These are phyloP conservation scores for Procambarus virginalis DNA, from an alignment of 1,140 invertebrate species.

Conservation along the genomic window DNA sequence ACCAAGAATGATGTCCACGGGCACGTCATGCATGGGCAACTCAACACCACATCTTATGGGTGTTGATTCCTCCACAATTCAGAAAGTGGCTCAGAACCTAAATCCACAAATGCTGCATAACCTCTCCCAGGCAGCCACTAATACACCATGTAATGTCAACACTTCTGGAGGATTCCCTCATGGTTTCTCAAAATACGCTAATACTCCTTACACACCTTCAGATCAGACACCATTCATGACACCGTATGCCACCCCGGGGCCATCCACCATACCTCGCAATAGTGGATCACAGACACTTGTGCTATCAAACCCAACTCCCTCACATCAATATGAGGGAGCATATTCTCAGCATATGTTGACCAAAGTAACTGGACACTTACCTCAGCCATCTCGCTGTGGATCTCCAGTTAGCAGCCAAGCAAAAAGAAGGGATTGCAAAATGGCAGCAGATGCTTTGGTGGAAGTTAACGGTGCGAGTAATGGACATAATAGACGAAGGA, in stretches of 20 bases:
- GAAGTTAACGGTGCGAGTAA: no score
- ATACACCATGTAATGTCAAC: conserved; percentile 71
- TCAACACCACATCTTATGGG: conserved; percentile 71
- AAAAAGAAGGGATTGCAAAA: no score
- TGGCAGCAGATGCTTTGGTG: no score
- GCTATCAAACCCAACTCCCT: conserved; percentile 42
- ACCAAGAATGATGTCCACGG: conserved; percentile 79
- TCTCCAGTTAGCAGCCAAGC: conserved; percentile 69
- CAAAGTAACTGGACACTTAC: conserved; percentile 6
- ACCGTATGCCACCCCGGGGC: conserved; percentile 79
- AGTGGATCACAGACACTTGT: conserved; percentile 61
- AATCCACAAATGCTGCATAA: conserved; percentile 84
- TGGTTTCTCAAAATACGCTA: conserved; percentile 64
- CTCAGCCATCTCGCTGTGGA: conserved; percentile 39
- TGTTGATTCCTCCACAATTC: conserved; percentile 72
- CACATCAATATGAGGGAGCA: background rate
- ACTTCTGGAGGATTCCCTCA: conserved; percentile 72
- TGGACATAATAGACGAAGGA: no score
- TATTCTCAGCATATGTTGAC: no score
- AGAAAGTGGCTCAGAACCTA: conserved; percentile 83
- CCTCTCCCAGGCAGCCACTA: conserved; percentile 78
- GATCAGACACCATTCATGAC: conserved; percentile 94
- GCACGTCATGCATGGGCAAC: conserved; percentile 80
- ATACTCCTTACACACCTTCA: conserved; percentile 86
- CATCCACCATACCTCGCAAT: conserved; percentile 68